These are phyloP conservation scores for Esox masquinongy DNA, from an alignment of 2,797 vertebrate genomes.

Conservation along the genomic window DNA sequence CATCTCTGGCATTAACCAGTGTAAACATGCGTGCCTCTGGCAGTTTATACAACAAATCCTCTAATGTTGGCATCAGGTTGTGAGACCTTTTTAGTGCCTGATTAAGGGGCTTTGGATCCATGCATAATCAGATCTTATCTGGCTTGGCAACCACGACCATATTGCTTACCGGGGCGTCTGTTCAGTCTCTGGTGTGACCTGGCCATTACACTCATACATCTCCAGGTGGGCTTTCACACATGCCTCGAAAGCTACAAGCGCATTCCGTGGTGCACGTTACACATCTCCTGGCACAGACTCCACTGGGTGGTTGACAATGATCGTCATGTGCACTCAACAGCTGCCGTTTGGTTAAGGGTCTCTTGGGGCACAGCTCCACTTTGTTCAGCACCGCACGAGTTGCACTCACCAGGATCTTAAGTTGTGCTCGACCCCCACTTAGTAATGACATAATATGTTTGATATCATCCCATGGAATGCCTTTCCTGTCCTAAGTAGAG, in stretches of 20 bases:
- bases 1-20: slow-evolving; percentile 18
- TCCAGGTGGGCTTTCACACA: slow-evolving; percentile 31
- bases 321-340: slow-evolving; percentile 4
- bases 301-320: slow-evolving; percentile 16
- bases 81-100: slow-evolving; percentile 29
- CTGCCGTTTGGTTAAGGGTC: slow-evolving; percentile 8
- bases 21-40: slow-evolving; percentile 27
- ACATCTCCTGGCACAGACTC: slow-evolving; percentile 31
- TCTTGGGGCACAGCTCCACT: background rate
- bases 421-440: slow-evolving; percentile 8
- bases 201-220: slow-evolving; percentile 16
- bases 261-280: slow-evolving; percentile 19
- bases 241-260: slow-evolving; percentile 25
- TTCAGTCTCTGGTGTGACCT: background rate
- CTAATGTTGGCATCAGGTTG: slow-evolving; percentile 33
- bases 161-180: slow-evolving; percentile 28
- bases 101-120: slow-evolving; percentile 35
- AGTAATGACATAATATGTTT: slow-evolving; percentile 21
- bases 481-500: slow-evolving; percentile 4
- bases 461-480: slow-evolving; percentile 15
- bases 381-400: slow-evolving; percentile 21
- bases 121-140: slow-evolving; percentile 28
- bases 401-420: slow-evolving; percentile 17
- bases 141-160: slow-evolving; percentile 28
- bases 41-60: slow-evolving; percentile 30